Evolutionary conservation across 2,888 invertebrate genomes (phyloP), one percentile per base, ranked within the genome.

Genomic region (Thalpophila matura): DNA sequence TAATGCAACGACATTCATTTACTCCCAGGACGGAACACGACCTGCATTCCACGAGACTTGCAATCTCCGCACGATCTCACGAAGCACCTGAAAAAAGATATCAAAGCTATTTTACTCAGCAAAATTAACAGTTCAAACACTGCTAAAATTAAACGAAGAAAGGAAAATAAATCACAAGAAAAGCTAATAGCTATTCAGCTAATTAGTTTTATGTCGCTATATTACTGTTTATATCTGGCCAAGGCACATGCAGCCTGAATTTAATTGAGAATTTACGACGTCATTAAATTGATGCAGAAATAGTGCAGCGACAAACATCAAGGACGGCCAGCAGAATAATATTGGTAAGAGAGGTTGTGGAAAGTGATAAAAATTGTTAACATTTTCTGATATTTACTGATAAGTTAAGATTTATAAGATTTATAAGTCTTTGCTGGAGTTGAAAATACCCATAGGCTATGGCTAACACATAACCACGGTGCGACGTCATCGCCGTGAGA

Each of bases 231-330:
- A 70, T 82, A 82, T 81, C 79, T 82, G 71, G 71, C 65, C 80
- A 75, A 80, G 71, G 81, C 66, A 55, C 51, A 69, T 76, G 77
- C 83, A 82, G 78, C 71, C 82, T 80, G 83, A 89, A 88, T 90
- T 88, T 91, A 91, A 93, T 92, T 87, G 88, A 76, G 84, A 87
- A 92, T 94, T 93, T 93, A 94, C 89, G 90, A 90, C 86, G 89
- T 91, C 91, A 91, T 92, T 91, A 93, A 91, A 90, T 87, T 89
- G 89, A 92, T 92, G 92, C 91, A 91, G 90, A 89, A 91, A 92
- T 90, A 90, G 89, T 91, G 93, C 91, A 90, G 80, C 63, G 70
- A 80, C 81, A 80, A 83, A 82, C 78, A 76, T 79, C 73, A 73
- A 10, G 83, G 74, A 88, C 43, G 42, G 88, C 80, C 79, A 75